Base-by-base conservation (phyloP, 2,797 vertebrate genomes). In the Lycodopsis pacificus region DNA sequence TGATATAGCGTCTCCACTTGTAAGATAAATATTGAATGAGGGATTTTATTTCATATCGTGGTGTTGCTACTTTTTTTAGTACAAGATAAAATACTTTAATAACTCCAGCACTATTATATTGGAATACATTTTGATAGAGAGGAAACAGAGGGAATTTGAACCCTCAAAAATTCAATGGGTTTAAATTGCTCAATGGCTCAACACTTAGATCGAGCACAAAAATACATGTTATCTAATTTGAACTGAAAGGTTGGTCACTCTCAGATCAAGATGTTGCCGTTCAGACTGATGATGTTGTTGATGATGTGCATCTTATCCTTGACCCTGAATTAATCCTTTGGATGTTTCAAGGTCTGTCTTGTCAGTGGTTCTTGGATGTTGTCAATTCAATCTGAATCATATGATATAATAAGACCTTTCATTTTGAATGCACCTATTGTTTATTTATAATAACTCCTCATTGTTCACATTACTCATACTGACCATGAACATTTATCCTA, bases 231-330 rank as follows among this genome's bases (percentile, higher is more conserved):
- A 36, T 32, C 38, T 32, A 10, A 49, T 22, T 1, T 0, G 27
- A 56, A 38, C 0, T 69, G 4, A 64, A 63, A 30, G 34, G 38
- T 51, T 20, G 8, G 46, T 44, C 44, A 2, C 17, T 32, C 15
- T 65, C 14, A 40, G 30, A 59, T 58, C 14, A 58, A 30, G 10
- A 12, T 13, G 20, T 44, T 51, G 7, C n/a, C 27, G 22, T 67
- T 72, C n/a, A 64, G 65, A 73, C 9, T n/a, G 7, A 58, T 27
- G 1, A 11, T 65, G 64, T 59, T 65, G 44, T 49, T 70, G 19
- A 10, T 70, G 19, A 10, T 5, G 30, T 68, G 14, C 22, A 65
- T 2, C 0, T 49, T 57, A 51, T 76, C 38, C 10, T 48, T 56
- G 15, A 15, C 44, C 36, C 22, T 64, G 8, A 54, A 58, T 5